These are phyloP conservation scores for Pangasius sanitwongsei DNA, from an alignment of 2,797 vertebrate species.

Conservation along the genomic window DNA sequence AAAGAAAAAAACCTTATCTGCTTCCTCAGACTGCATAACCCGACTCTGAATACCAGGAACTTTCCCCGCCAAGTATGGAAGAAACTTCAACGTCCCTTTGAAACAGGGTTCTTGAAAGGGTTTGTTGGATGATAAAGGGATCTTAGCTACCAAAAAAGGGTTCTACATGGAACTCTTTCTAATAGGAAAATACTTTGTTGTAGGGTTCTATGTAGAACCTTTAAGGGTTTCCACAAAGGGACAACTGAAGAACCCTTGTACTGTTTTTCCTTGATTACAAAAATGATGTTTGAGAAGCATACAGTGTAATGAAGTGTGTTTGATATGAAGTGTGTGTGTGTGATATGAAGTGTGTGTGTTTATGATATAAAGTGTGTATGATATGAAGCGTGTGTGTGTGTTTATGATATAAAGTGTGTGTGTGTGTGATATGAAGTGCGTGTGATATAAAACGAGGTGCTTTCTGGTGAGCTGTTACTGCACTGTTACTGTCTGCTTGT, in stretches of 20 bases:
- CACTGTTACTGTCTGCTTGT: constrained; percentile 23
- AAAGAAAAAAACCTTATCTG: too few relatives aligned
- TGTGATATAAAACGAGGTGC: background rate
- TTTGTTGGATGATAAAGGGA: background rate
- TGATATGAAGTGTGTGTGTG: background rate
- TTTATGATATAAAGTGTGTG: background rate
- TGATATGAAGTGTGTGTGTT: background rate
- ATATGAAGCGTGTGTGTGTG: background rate
- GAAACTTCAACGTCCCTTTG: background rate
- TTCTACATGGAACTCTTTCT: background rate
- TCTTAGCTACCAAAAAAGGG: background rate
- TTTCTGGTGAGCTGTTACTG: background rate
- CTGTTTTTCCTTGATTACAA: background rate
- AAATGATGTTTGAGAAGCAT: background rate
- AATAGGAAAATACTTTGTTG: background rate
- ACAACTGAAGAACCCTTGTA: background rate
- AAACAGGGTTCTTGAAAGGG: background rate
- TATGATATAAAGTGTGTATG: background rate
- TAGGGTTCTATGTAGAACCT: background rate
- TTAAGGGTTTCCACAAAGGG: background rate
- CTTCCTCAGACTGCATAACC: background rate
- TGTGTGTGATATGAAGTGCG: background rate
- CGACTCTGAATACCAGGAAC: background rate
- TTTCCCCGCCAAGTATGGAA: background rate
- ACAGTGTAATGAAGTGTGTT: background rate